Base-by-base conservation (phyloP, 2,888 invertebrate genomes). In the Ctenicera cuprea region DNA sequence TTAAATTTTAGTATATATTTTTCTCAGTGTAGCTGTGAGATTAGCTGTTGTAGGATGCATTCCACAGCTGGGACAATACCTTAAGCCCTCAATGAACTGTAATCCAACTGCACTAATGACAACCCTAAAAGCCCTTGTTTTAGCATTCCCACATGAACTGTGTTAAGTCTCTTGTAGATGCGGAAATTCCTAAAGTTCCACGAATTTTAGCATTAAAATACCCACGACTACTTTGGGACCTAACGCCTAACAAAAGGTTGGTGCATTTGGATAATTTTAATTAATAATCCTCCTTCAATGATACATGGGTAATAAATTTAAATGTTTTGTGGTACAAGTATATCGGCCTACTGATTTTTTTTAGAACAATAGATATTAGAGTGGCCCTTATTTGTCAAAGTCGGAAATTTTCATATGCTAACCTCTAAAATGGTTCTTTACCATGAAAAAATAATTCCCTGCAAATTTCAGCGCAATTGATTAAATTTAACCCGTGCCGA, bases 11-110 rank as follows among this genome's bases (percentile, higher is more conserved):
- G n/a, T n/a, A n/a, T n/a, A n/a, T n/a, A n/a, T n/a, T n/a, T n/a
- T n/a, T n/a, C n/a, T n/a, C n/a, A n/a, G n/a, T n/a, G n/a, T 52
- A 52, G 52, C 52, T 52, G 22, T 26, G 2, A 52, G 52, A 52
- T 52, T 52, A 52, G 52, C 26, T 30, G 20, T 30, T 52, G 52
- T 52, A 11, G 20, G 26, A 52, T 52, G 26, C 52, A 52, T 52
- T 26, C 52, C 52, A 52, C 52, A 52, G 52, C 52, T 52, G 52
- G 52, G 52, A 30, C 52, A 52, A 52, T 52, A 52, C 20, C 52
- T 52, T 52, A 52, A 52, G 50, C 20, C 50, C 50, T 26, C 50
- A 50, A 50, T 50, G 50, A 50, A 52, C 26, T 52, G 26, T 52
- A 52, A 52, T 52, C 52, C 52, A 52, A 52, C 52, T 52, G 52